Evolutionary conservation across 2,888 invertebrate genomes (phyloP), one percentile per base, ranked within the genome.

Genomic region (Plemyria rubiginata): DNA sequence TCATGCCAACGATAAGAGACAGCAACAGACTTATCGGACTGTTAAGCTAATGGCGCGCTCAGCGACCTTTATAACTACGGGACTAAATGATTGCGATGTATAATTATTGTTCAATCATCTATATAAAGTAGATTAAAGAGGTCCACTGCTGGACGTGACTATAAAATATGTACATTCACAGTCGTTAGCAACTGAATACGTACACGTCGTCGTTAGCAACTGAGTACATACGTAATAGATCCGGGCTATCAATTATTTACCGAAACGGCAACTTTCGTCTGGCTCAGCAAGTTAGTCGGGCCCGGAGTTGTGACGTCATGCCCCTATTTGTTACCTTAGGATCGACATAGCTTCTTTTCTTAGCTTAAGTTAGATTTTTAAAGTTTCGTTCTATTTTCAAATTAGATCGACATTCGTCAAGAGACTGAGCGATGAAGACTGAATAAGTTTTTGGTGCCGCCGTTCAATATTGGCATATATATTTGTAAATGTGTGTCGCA

Each of bases 231-330:
- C 85, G 86, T 85, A 89, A 85, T 81, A 63, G 49, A 54, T 36
- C 57, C 53, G 7, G 40, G 59, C 66, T 70, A 85, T 90, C 81
- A 88, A 88, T 88, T 87, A 88, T 88, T 86, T 81, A 88, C 75
- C 68, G 78, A 76, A 80, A 77, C 78, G 79, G 82, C 77, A 90
- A 90, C 85, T 87, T 89, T 87, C 74, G 79, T 75, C 72, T 79
- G 81, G 61, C 57, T 62, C 70, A 79, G 77, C 82, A 85, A 86
- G 73, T 84, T 81, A 73, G 76, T 74, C 74, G 73, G 86, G 81
- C 84, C 84, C 84, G 82, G 85, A 85, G 78, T 76, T 73, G 80
- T 87, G 85, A 90, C 88, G 87, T 87, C 87, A 86, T 79, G 78
- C 76, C 76, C 78, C 81, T 87, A 88, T 88, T 32, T 38, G 59